Conservation (phyloP, 2,888 invertebrate genomes). For the Candidula unifasciata region DNA sequence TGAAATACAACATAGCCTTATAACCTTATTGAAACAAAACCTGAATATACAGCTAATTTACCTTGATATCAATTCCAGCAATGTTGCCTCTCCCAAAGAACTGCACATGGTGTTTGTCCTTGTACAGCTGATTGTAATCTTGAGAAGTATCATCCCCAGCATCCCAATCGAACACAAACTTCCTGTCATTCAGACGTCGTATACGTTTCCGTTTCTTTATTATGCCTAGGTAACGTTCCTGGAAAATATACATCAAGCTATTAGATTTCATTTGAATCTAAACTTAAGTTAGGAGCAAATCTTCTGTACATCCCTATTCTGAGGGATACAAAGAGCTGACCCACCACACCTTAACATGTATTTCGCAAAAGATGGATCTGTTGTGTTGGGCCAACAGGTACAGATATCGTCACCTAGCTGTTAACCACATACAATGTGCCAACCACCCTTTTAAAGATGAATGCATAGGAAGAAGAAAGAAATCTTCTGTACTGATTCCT, state of each 20-base stretch:
- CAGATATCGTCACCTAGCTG: too few relatives aligned
- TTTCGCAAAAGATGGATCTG: too few relatives aligned
- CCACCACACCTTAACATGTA: too few relatives aligned
- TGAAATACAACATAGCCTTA: too few relatives aligned
- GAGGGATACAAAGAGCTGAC: too few relatives aligned
- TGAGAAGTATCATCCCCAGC: constrained; percentile 98
- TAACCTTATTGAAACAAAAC: background rate
- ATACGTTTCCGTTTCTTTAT: constrained; percentile 92
- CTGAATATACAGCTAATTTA: constrained; percentile 47
- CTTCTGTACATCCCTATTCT: too few relatives aligned
- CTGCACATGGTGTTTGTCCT: constrained; percentile 90
- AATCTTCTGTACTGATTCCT: too few relatives aligned
- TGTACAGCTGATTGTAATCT: constrained; percentile 97
- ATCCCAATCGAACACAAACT: constrained; percentile 99
- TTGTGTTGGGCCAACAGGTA: too few relatives aligned
- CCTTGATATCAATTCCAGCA: constrained; percentile 97
- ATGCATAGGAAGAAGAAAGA: too few relatives aligned
- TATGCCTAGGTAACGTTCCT: constrained; percentile 93
- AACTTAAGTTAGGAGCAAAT: too few relatives aligned
- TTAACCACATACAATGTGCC: too few relatives aligned
- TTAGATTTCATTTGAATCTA: background rate
- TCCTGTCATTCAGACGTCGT: constrained; percentile 95
- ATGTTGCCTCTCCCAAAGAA: constrained; percentile 98
- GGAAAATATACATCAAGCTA: background rate
- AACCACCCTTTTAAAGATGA: too few relatives aligned